phyloP scores from a whole-genome alignment of 2,113 vertebrate genomes.

The Lycaon pictus region DNA sequence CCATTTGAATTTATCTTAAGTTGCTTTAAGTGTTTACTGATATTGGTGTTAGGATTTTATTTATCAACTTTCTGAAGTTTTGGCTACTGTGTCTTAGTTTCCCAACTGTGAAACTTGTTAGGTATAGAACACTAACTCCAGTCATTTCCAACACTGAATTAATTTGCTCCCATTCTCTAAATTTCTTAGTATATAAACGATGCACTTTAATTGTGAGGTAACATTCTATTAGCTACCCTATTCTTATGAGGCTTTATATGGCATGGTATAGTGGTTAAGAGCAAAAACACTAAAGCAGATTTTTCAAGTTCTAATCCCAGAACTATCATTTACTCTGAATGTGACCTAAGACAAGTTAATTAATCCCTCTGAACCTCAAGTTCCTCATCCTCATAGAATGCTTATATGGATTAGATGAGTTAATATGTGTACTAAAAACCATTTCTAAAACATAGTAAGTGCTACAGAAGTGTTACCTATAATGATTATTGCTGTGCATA shows the following conservation, averaged over 20 bases:
- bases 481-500: neutral
- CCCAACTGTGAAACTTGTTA: conserved; percentile 23
- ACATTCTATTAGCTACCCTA: neutral
- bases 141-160: conserved; percentile 23
- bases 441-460: neutral
- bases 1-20: conserved; percentile 51
- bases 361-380: neutral
- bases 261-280: neutral
- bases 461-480: neutral
- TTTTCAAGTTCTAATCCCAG: neutral
- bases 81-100: conserved; percentile 9
- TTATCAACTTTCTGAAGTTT: neutral
- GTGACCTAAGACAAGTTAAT: neutral
- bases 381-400: neutral
- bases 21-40: conserved; percentile 46
- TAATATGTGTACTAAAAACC: neutral
- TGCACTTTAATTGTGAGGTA: neutral
- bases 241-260: neutral
- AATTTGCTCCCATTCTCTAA: neutral
- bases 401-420: neutral
- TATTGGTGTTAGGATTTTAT: neutral
- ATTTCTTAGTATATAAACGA: neutral
- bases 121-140: neutral
- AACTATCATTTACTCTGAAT: neutral
- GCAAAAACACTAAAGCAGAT: neutral